These are phyloP conservation scores for Eclectus roratus DNA, from an alignment of 2,113 vertebrate species.

Conservation along the genomic window DNA sequence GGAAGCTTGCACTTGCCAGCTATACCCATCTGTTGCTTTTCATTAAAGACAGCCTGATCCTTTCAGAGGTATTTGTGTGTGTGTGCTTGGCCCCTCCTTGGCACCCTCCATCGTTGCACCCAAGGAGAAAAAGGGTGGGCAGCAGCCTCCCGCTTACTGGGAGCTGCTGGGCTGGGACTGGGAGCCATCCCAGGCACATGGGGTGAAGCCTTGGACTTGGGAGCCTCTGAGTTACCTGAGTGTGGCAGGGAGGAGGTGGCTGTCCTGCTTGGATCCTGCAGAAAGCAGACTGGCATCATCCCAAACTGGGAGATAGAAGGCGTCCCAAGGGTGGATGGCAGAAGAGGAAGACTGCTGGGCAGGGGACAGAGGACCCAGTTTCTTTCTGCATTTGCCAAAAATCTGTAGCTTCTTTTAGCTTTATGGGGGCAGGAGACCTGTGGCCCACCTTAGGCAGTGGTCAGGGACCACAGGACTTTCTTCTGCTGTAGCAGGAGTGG, in stretches of 20 bases:
- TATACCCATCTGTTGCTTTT: conserved; percentile 35
- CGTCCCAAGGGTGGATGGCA: not conserved
- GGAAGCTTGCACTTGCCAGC: not conserved
- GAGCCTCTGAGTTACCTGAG: accelerated
- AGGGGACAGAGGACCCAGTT: not conserved
- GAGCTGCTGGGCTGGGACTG: not conserved
- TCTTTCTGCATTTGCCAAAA: not conserved
- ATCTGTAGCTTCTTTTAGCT: not conserved
- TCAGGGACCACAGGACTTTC: not conserved
- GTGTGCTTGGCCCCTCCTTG: not conserved
- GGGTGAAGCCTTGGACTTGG: not conserved
- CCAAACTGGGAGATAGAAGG: not conserved
- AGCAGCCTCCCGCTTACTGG: not conserved
- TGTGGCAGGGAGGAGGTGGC: not conserved
- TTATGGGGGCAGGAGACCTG: not conserved
- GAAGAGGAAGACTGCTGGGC: not conserved
- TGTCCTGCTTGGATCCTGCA: not conserved
- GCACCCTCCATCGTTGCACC: not conserved
- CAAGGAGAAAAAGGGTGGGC: not conserved
- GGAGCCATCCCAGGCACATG: not conserved
- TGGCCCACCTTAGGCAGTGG: not conserved
- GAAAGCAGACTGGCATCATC: not conserved
- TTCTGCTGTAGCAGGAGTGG: not conserved
- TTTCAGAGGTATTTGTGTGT: not conserved
- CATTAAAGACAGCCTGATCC: not conserved